Base-by-base conservation (phyloP, 2,113 vertebrate genomes). In the Camelus dromedarius region DNA sequence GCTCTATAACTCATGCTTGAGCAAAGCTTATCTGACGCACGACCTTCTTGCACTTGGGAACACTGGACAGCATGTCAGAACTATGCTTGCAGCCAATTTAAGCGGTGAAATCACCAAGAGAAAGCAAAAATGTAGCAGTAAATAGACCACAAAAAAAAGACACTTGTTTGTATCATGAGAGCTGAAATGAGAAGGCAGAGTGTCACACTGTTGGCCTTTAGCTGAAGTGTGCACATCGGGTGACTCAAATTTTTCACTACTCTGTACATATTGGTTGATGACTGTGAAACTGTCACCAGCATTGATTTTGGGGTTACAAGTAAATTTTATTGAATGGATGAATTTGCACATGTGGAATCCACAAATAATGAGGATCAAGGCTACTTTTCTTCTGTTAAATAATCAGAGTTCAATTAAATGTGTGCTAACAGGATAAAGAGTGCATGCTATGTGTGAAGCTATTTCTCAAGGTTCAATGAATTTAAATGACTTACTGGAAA, bases 401-500 rank as follows among this genome's bases (percentile, higher is more conserved):
- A 93, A 54, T 58, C 66, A 24, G 14, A 76, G 54, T 38, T 93
- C 60, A 72, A 52, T 91, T 91, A 79, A 48, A 89, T 64, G 52
- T 92, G 69, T 90, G n/a, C 46, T 60, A n/a, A 67, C 8, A 83
- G 12, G 26, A 72, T 48, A 38, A 79, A 88, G 35, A 73, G 48
- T 26, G 14, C 3, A 20, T 72, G 38, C 42, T 30, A 16, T 58
- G 16, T 50, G 18, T 22, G 58, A 69, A 75, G 19, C 28, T 79
- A 48, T 42, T 80, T 79, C 42, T 91, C 19, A 73, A 35, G 2
- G 3, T 30, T 95, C 52, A 62, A 1, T 87, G 60, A 82, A 62
- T 73, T 85, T 54, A 96, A 60, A 94, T 84, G 75, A 26, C 70
- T 89, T 79, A 67, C 38, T 88, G 79, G 48, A 80, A 89, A 69